phyloP scores from a whole-genome alignment of 2,888 invertebrate species.

The Protophormia terraenovae region DNA sequence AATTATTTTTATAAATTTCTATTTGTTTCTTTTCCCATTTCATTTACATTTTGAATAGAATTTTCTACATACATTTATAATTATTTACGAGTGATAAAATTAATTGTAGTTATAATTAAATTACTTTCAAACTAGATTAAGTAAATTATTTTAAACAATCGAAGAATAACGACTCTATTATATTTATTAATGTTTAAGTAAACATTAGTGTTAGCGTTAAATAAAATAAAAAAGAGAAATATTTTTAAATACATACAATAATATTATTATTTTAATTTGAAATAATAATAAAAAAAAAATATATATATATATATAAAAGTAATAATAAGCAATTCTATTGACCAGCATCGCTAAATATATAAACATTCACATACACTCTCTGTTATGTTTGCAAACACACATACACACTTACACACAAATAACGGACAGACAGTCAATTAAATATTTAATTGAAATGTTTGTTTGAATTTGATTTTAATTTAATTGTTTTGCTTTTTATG shows the following conservation, averaged over 20 bases:
- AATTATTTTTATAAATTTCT: not conserved
- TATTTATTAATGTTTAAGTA: not conserved
- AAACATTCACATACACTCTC: conserved; percentile 28
- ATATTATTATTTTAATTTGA: conserved; percentile 12
- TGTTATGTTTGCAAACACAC: not conserved
- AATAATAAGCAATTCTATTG: conserved; percentile 65
- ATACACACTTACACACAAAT: not conserved
- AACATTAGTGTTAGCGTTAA: not conserved
- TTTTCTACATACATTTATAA: not conserved
- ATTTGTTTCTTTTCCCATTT: not conserved
- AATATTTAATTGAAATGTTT: conserved; percentile 1
- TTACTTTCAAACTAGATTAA: conserved; percentile 15
- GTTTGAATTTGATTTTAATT: conserved; percentile 13
- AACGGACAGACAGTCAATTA: conserved; percentile 1
- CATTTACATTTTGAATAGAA: conserved; percentile 26
- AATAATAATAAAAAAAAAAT: not conserved
- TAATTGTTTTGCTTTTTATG: conserved; percentile 2
- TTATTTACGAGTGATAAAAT: not conserved
- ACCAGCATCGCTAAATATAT: conserved; percentile 68
- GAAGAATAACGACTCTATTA: not conserved
- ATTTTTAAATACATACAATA: conserved; percentile 22
- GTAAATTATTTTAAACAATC: not conserved
- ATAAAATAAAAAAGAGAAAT: not conserved
- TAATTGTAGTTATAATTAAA: conserved; percentile 1
- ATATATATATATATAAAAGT: too few species aligned